These are phyloP conservation scores for Alaudala cheleensis DNA, from an alignment of 2,113 vertebrate genomes.

Conservation along the genomic window DNA sequence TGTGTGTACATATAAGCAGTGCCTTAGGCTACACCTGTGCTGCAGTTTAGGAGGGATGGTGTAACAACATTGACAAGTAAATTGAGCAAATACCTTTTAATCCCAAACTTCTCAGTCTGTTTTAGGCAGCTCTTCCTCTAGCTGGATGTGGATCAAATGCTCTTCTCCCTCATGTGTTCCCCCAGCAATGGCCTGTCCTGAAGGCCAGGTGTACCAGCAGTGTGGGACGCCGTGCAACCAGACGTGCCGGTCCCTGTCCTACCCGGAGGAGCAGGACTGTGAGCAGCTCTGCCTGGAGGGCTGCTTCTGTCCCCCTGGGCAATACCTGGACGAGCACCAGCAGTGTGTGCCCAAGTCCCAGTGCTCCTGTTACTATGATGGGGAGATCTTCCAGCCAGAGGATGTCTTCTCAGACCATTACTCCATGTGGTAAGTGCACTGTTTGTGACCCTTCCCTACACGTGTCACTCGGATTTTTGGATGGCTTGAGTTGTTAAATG, in stretches of 20 bases:
- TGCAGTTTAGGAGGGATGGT: background rate
- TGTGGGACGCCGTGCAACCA: constrained; percentile 87
- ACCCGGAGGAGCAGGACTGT: constrained; percentile 76
- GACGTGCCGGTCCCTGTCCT: constrained; percentile 87
- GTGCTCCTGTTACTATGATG: constrained; percentile 90
- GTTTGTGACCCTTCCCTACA: fast-evolving
- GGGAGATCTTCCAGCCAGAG: constrained; percentile 90
- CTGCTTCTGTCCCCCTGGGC: constrained; percentile 87
- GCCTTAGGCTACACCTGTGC: background rate
- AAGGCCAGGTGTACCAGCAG: constrained; percentile 81
- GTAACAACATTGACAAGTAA: background rate
- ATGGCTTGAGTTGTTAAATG: background rate
- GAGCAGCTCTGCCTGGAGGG: constrained; percentile 86
- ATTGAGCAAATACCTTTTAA: background rate
- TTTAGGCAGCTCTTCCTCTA: background rate
- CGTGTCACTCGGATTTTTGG: background rate
- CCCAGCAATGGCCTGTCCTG: constrained; percentile 84
- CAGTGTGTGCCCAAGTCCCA: constrained; percentile 83
- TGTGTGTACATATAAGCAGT: background rate
- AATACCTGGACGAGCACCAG: constrained; percentile 81
- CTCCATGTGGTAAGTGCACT: constrained; percentile 83
- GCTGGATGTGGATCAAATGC: background rate
- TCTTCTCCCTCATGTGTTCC: background rate
- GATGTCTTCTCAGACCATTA: constrained; percentile 89
- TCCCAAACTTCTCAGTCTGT: background rate